These are phyloP conservation scores for Heliconius aoede DNA, from an alignment of 2,888 invertebrate species.

Conservation along the genomic window DNA sequence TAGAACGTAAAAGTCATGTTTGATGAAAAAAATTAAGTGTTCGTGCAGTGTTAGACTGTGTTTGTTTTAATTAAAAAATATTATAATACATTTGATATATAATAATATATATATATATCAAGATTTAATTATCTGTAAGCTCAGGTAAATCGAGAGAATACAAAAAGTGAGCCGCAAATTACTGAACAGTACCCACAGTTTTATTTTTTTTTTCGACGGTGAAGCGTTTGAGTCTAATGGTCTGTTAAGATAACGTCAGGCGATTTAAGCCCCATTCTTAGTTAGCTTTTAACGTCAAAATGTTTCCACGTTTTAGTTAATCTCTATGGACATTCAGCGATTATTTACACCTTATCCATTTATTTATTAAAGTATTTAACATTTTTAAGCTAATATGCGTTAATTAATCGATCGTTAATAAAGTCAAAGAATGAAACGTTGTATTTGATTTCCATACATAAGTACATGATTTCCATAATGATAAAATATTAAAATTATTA, in stretches of 20 bases:
- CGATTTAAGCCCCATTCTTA: conserved; percentile 50
- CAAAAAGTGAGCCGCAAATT: conserved; percentile 57
- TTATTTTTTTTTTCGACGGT: conserved; percentile 65
- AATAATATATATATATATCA: background rate
- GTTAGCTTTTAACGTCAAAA: conserved; percentile 48
- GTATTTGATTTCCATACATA: too few relatives aligned
- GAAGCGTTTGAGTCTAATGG: conserved; percentile 70
- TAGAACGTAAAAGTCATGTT: conserved; percentile 34
- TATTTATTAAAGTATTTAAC: background rate
- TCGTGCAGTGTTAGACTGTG: conserved; percentile 58
- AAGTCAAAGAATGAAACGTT: background rate
- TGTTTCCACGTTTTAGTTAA: conserved; percentile 33
- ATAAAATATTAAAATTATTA: too few relatives aligned
- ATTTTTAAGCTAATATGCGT: background rate
- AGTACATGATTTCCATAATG: too few relatives aligned
- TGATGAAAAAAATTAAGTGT: conserved; percentile 52
- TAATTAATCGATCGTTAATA: too few relatives aligned
- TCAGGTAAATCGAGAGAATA: conserved; percentile 63
- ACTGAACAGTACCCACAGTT: conserved; percentile 57
- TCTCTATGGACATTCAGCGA: conserved; percentile 18
- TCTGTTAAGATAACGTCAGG: conserved; percentile 73
- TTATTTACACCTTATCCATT: background rate
- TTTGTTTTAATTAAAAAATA: conserved; percentile 48
- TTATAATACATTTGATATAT: background rate
- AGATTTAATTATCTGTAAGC: conserved; percentile 29